phyloP scores from a whole-genome alignment of 2,113 vertebrate genomes.

The Tricholaema leucomelas region DNA sequence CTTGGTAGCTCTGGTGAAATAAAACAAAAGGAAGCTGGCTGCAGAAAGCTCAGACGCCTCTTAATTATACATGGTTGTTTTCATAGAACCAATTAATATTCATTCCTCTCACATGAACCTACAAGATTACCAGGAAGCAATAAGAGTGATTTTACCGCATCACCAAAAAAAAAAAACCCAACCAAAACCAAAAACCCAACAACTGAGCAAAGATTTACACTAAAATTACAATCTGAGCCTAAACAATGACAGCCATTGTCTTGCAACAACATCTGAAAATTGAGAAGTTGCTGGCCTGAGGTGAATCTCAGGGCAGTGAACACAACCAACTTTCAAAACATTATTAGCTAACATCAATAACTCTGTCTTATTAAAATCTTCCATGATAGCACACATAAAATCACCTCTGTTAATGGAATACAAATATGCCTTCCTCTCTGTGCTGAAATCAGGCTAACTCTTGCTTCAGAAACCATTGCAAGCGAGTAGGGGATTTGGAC shows the following conservation, averaged over 20 bases:
- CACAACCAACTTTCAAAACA: conserved; percentile 54
- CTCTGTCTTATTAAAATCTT: conserved; percentile 60
- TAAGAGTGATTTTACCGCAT: neutral
- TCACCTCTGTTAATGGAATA: conserved; percentile 58
- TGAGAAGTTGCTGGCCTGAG: conserved; percentile 64
- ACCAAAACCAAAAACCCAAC: too few species aligned
- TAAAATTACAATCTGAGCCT: conserved; percentile 42
- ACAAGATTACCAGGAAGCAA: neutral
- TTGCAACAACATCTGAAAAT: conserved; percentile 66
- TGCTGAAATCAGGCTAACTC: conserved; percentile 5
- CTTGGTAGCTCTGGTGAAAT: neutral
- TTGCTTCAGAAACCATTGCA: neutral
- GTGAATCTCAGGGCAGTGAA: conserved; percentile 65
- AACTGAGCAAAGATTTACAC: neutral
- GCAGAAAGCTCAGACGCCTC: neutral
- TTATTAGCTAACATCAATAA: conserved; percentile 52
- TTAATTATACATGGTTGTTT: neutral
- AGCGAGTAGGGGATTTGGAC: neutral
- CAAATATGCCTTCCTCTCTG: conserved; percentile 22
- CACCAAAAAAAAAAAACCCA: too few species aligned
- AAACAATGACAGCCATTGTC: conserved; percentile 61
- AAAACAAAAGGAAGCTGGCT: neutral
- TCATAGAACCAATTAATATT: neutral
- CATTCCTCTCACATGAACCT: neutral
- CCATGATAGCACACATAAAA: conserved; percentile 42